Evolutionary conservation across 2,797 vertebrate genomes (phyloP), one percentile per base, ranked within the genome.

Genomic region (Microtus californicus): DNA sequence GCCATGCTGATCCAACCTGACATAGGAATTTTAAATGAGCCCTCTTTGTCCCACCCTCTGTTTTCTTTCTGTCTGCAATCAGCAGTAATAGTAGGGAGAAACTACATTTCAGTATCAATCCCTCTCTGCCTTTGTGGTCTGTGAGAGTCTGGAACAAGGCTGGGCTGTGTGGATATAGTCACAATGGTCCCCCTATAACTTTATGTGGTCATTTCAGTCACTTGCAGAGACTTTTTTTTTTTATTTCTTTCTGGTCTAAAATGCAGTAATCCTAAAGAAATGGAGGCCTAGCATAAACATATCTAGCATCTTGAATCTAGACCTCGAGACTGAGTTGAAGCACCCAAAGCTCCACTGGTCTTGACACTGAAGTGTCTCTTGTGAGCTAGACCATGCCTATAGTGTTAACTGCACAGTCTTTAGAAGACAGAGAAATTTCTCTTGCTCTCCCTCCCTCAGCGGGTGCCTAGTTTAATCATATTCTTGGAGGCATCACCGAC

Each of bases 391-490:
- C 19, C 19, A 23, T 91, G 23, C 48, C 15, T 45, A 40, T 14
- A 34, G 9, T 3, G 89, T 93, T 79, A 74, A 54, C n/a, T 79
- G n/a, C 59, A 45, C 59, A 29, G 45, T 87, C 13, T 89, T 91
- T 11, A 91, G 37, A 87, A 79, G 37, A 86, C 31, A 86, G 63
- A 93, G 43, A 73, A 45, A 83, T 40, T 7, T 54, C 31, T 61
- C 82, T 29, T 31, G 25, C 5, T 8, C 85, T 45, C 67, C 69
- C 56, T 54, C 8, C 56, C n/a, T 12, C 8, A 37, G 69, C 73
- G n/a, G 76, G 85, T 90, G 85, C 79, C 78, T 93, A 25, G 93
- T 95, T 56, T 80, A 67, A 87, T 93, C 92, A 92, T 81, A 94
- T 81, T 93, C 69, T 73, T 93, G 96, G 93, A 87, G 67, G 40